These are phyloP conservation scores for Mesorhabditis sp. DNA, from an alignment of 2,888 invertebrate genomes.

Conservation along the genomic window DNA sequence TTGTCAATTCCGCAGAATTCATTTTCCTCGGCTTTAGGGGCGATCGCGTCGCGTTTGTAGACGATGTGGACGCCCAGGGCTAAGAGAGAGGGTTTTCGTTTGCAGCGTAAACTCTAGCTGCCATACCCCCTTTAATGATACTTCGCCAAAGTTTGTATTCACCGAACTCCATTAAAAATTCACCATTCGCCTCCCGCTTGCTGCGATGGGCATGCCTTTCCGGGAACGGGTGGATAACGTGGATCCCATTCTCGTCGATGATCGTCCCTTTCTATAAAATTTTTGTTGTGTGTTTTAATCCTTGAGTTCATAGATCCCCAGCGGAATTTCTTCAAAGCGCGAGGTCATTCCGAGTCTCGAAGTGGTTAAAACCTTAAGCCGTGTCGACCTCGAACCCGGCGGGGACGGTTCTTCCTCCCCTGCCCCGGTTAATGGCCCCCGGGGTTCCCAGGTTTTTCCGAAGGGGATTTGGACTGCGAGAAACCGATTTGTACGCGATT, in stretches of 20 bases:
- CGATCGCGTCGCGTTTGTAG: slow-evolving; percentile 47
- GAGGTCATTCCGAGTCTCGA: too few species aligned
- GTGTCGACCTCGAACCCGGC: too few species aligned
- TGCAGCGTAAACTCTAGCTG: slow-evolving; percentile 10
- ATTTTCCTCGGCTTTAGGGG: slow-evolving; percentile 18
- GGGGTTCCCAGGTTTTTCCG: too few species aligned
- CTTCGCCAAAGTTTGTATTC: neutral
- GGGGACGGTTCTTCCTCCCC: too few species aligned
- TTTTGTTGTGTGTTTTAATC: neutral
- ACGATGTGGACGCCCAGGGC: slow-evolving; percentile 43
- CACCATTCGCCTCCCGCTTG: slow-evolving; percentile 34
- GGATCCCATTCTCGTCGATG: slow-evolving; percentile 40
- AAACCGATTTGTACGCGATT: too few species aligned
- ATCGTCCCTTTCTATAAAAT: slow-evolving; percentile 54
- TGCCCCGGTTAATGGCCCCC: too few species aligned
- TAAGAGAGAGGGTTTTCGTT: neutral
- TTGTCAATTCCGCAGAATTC: slow-evolving; percentile 56
- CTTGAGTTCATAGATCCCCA: neutral
- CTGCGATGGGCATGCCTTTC: slow-evolving; percentile 46
- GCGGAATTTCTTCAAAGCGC: too few species aligned
- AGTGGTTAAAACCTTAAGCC: too few species aligned
- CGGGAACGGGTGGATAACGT: slow-evolving; percentile 55
- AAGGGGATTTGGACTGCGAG: too few species aligned
- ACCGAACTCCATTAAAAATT: neutral
- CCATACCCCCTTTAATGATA: neutral